Base-by-base conservation (phyloP, 2,113 vertebrate species). In the Taurulus bubalis region DNA sequence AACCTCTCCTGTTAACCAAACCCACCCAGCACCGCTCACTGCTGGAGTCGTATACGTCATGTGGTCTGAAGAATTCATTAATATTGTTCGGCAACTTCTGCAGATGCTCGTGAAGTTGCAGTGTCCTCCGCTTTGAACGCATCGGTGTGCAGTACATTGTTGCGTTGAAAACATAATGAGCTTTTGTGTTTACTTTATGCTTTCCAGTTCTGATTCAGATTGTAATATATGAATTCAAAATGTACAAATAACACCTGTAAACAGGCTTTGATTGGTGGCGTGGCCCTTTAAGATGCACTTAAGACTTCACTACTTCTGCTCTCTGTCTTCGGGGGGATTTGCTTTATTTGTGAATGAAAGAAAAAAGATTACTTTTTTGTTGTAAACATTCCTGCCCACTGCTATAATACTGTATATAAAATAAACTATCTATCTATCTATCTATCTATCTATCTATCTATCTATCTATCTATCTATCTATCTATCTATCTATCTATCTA, bases 1-100 rank as follows among this genome's bases (percentile, higher is more conserved):
- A 91, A 77, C 70, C 89, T 85, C 76, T 86, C 64, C 66, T 20
- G 77, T 89, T 87, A 88, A 90, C 84, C 73, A 81, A 86, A n/a
- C n/a, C n/a, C n/a, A 87, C 78, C 28, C 12, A 36, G 16, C 3
- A 18, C 58, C 16, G 75, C 3, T 8, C 51, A 4, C 51, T 36
- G 20, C 79, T 45, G 49, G 26, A 68, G 62, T 16, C 28, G 32
- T 51, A 49, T 4, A n/a, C 75, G 53, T 49, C 70, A 24, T 70
- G 60, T 34, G 72, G 72, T 74, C 56, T 45, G 53, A 30, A 34
- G 1, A 0, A 15, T 18, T n/a, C 26, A 69, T 7, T 7, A 20
- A 62, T 9, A 22, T 60, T 69, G 30, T 64, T 65, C 16, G 10
- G 0, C 22, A 76, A 38, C n/a, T 38, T 53, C 18, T 62, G 26